These are phyloP conservation scores for Myotis findleyi DNA, from an alignment of 2,797 vertebrate genomes.

Conservation along the genomic window DNA sequence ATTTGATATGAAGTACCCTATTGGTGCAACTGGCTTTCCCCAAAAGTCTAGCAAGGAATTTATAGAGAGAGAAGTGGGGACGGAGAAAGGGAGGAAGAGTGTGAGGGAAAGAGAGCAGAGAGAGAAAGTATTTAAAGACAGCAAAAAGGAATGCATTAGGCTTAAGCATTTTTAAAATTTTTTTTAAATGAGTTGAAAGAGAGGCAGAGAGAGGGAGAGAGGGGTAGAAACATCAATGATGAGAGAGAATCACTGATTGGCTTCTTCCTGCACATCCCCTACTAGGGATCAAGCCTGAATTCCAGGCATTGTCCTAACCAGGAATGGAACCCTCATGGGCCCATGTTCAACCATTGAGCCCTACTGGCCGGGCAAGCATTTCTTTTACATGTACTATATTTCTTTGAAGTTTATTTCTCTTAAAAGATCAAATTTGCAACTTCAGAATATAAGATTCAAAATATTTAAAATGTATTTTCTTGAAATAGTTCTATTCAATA, in stretches of 20 bases:
- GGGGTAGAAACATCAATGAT: too few relatives aligned
- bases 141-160: background rate
- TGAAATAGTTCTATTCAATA: slow-evolving; percentile 20
- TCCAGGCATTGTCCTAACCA: too few relatives aligned
- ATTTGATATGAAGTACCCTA: slow-evolving; percentile 71
- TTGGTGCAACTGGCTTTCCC: slow-evolving; percentile 62
- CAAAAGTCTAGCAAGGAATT: slow-evolving; percentile 47
- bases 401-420: background rate
- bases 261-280: too few relatives aligned
- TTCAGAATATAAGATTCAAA: background rate
- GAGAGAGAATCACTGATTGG: too few relatives aligned
- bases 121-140: slow-evolving; percentile 27
- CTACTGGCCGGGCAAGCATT: background rate
- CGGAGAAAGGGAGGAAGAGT: background rate
- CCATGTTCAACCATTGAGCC: too few relatives aligned
- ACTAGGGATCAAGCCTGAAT: too few relatives aligned
- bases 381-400: background rate
- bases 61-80: background rate
- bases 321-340: too few relatives aligned
- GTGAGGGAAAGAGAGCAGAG: background rate
- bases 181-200: too few relatives aligned
- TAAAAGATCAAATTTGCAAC: background rate
- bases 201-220: too few relatives aligned
- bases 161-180: background rate
- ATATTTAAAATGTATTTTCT: background rate